Conservation (phyloP, 2,797 vertebrate species). For the Oryzias sinensis region DNA sequence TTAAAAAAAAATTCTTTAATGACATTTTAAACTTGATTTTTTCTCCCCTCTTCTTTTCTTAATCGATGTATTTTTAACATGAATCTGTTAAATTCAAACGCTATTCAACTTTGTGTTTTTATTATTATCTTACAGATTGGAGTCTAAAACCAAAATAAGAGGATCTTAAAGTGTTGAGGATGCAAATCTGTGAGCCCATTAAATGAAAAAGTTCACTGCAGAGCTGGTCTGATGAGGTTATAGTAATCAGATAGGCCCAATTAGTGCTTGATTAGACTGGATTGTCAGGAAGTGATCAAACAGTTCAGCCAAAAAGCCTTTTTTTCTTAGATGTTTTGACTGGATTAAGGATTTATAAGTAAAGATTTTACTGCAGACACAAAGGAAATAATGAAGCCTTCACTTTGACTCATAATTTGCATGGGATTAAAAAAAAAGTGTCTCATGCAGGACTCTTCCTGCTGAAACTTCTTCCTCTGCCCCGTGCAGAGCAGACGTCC, state of each 20-base stretch:
- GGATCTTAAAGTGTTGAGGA: conserved; percentile 6
- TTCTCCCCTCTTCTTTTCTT: too few species aligned
- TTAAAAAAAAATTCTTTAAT: too few species aligned
- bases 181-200: conserved; percentile 66
- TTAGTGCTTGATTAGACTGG: conserved; percentile 54
- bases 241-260: conserved; percentile 57
- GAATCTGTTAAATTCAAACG: too few species aligned
- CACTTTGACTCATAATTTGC: conserved; percentile 22
- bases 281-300: conserved; percentile 55
- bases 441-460: conserved; percentile 57
- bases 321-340: neutral
- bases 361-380: conserved; percentile 5
- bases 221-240: conserved; percentile 54
- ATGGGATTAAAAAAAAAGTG: conserved; percentile 18
- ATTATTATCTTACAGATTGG: too few species aligned
- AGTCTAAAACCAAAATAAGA: too few species aligned
- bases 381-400: conserved; percentile 16
- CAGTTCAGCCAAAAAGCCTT: conserved; percentile 2
- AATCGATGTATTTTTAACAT: too few species aligned
- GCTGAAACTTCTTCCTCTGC: conserved; percentile 56
- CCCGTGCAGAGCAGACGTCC: conserved; percentile 48
- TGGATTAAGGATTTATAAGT: neutral
- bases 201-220: conserved; percentile 50
- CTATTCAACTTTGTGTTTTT: too few species aligned
- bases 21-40: too few species aligned